phyloP scores from a whole-genome alignment of 2,888 invertebrate genomes.

The Mythimna impura region DNA sequence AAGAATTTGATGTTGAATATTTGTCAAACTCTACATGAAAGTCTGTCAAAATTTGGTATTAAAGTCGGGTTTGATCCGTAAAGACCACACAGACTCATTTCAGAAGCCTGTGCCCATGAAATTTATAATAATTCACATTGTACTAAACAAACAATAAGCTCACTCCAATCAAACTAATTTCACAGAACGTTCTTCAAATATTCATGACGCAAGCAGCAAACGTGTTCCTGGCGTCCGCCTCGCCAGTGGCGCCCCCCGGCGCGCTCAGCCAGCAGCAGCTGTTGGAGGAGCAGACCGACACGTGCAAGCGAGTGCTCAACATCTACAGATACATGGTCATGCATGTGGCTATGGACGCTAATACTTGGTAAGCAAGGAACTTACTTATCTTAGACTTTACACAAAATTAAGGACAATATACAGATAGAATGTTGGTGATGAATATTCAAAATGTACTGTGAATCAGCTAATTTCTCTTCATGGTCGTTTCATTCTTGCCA shows the following conservation, averaged over 20 bases:
- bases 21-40: background rate
- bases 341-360: constrained; percentile 97
- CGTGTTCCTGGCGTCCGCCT: constrained; percentile 95
- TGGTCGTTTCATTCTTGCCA: no score
- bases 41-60: no score
- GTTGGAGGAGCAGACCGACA: constrained; percentile 98
- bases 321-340: constrained; percentile 99
- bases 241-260: constrained; percentile 88
- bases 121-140: background rate
- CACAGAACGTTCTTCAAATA: constrained; percentile 94
- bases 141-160: background rate
- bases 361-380: constrained; percentile 94
- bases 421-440: no score
- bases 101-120: no score
- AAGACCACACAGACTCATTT: no score
- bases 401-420: no score
- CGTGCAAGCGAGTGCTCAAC: constrained; percentile 98
- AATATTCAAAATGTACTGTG: no score
- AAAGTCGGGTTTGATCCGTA: no score
- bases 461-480: no score
- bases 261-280: constrained; percentile 91
- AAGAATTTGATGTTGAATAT: background rate
- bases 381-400: background rate
- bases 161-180: constrained; percentile 9
- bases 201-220: constrained; percentile 99